Base-by-base conservation (phyloP, 2,888 invertebrate genomes). In the Chironomus riparius region DNA sequence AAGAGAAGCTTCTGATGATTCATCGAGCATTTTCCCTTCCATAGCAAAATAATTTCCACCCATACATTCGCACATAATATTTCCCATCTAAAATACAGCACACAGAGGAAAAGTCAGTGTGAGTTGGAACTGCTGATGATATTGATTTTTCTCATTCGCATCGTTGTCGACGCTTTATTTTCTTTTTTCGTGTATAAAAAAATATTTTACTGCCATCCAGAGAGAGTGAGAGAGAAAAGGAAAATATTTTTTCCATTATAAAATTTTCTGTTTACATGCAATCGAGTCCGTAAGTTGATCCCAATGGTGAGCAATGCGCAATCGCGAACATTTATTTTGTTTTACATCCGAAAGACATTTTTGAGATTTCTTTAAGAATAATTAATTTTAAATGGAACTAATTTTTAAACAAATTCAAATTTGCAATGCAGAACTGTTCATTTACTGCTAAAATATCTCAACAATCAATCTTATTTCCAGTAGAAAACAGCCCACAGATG, bases 181-280 rank as follows among this genome's bases (percentile, higher is more conserved):
- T 10, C 7, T 15, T 69, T 47, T 12, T 38, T 38, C 38, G 10
- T 38, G 38, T 38, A 56, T 15, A 15, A n/a, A 50, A 48, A 48
- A 50, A 50, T 56, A 18, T 56, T 56, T 5, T 56, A 56, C 18
- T 18, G 15, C 56, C n/a, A 50, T n/a, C n/a, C 56, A 56, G 56
- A 56, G 56, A 56, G 56, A 56, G 56, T 4, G 18, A 15, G 56
- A 56, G 56, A 12, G 22, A 21, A 72, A 61, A 72, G 72, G 48
- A 50, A 15, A 50, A 50, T 48, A 22, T 6, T 22, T 48, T 70
- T 48, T 48, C 15, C 50, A 48, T 50, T 50, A 22, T 21, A 65
- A 70, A 70, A 71, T 71, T 24, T 71, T 71, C 71, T 72, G 72
- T 72, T 72, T 72, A 72, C 72, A 72, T 72, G 72, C 72, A 50